Conservation (phyloP, 2,888 invertebrate genomes). For the Nineta flava region DNA sequence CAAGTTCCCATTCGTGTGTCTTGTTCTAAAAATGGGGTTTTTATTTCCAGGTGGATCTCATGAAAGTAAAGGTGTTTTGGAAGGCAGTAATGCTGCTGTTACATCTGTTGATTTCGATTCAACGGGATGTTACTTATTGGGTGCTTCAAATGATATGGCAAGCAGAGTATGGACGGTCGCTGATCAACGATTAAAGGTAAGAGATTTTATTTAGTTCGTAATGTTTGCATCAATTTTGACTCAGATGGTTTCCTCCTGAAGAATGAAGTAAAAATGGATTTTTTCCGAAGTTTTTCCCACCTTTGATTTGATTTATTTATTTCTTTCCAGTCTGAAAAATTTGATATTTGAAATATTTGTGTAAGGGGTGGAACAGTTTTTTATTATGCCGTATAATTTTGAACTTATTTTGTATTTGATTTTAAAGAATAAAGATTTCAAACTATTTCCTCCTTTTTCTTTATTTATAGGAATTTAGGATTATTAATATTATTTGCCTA, state of each 20-base stretch:
- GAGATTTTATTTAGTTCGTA: conserved; percentile 20
- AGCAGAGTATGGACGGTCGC: conserved; percentile 88
- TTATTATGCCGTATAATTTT: too few relatives aligned
- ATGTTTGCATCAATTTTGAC: not conserved
- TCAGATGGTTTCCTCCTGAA: not conserved
- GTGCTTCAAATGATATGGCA: conserved; percentile 92
- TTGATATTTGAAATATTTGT: too few relatives aligned
- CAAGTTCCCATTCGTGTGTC: not conserved
- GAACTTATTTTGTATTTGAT: too few relatives aligned
- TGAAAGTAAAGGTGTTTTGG: conserved; percentile 62
- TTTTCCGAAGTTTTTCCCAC: too few relatives aligned
- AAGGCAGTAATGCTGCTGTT: conserved; percentile 89
- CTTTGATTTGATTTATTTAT: too few relatives aligned
- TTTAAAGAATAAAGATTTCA: too few relatives aligned
- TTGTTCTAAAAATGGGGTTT: not conserved
- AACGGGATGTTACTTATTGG: conserved; percentile 73
- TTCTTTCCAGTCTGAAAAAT: too few relatives aligned
- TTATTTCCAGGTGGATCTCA: conserved; percentile 44
- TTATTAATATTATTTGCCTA: too few relatives aligned
- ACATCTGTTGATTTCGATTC: conserved; percentile 94
- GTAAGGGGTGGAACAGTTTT: too few relatives aligned
- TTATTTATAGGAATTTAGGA: too few relatives aligned
- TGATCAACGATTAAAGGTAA: conserved; percentile 83
- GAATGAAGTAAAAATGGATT: too few relatives aligned
- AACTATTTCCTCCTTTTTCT: too few relatives aligned